Evolutionary conservation across 2,113 vertebrate genomes (phyloP).

Genomic region (Zosterops hypoxanthus): DNA sequence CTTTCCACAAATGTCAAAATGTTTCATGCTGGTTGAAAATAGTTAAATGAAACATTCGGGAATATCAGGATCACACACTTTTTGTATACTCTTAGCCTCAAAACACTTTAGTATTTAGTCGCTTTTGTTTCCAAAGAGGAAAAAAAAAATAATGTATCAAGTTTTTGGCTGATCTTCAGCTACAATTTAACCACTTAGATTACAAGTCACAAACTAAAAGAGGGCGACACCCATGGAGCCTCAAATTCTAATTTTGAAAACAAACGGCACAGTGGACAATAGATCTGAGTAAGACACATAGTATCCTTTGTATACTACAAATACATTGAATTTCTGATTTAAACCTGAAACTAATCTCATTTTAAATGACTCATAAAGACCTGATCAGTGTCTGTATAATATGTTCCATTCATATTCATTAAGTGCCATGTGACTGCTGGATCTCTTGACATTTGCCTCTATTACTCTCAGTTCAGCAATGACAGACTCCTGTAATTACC

Average conservation of each 20-base stretch:
- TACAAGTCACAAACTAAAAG: background rate
- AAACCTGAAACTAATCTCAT: conserved; percentile 9
- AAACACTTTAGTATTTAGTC: background rate
- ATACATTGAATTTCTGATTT: background rate
- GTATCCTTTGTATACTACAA: background rate
- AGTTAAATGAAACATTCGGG: conserved; percentile 1
- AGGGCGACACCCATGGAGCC: background rate
- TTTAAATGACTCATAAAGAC: conserved; percentile 48
- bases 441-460: conserved; percentile 44
- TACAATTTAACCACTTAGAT: background rate
- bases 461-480: background rate
- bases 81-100: background rate
- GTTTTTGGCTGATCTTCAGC: background rate
- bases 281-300: background rate
- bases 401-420: conserved; percentile 46
- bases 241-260: background rate
- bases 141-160: background rate
- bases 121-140: background rate
- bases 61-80: background rate
- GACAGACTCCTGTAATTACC: background rate
- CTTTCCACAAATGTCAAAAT: conserved; percentile 22
- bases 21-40: conserved; percentile 10
- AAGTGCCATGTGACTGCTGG: conserved; percentile 7
- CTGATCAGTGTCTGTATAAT: conserved; percentile 45
- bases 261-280: background rate